These are phyloP conservation scores for Schizotus pectinicornis DNA, from an alignment of 2,888 invertebrate genomes.

Conservation along the genomic window DNA sequence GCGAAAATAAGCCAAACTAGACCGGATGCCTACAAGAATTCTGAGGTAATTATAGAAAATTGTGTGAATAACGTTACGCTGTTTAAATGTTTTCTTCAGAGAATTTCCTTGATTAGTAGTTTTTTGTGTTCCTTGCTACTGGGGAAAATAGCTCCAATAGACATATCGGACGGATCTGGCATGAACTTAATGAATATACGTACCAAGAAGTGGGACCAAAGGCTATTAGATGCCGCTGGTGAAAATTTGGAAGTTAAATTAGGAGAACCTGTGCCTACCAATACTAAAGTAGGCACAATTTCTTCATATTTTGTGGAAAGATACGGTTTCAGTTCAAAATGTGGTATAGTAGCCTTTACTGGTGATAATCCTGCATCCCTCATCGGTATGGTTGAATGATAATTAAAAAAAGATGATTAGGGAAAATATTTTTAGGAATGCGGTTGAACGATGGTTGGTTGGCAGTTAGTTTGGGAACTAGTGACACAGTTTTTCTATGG, in stretches of 20 bases:
- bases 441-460: slow-evolving; percentile 80
- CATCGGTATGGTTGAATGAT: slow-evolving; percentile 64
- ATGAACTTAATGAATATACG: slow-evolving; percentile 93
- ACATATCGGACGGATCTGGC: slow-evolving; percentile 91
- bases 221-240: slow-evolving; percentile 78
- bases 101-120: slow-evolving; percentile 92
- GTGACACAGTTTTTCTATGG: slow-evolving; percentile 89
- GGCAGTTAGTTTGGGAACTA: slow-evolving; percentile 90
- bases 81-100: too few relatives aligned
- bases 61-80: too few relatives aligned
- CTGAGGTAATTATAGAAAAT: too few relatives aligned
- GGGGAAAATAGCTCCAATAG: slow-evolving; percentile 89
- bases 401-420: neutral
- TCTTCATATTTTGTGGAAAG: slow-evolving; percentile 82
- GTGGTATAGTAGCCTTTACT: slow-evolving; percentile 86
- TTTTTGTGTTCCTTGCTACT: slow-evolving; percentile 89
- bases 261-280: slow-evolving; percentile 75
- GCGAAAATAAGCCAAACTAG: slow-evolving; percentile 81
- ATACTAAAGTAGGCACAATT: slow-evolving; percentile 73
- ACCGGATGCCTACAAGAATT: slow-evolving; percentile 72
- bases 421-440: slow-evolving; percentile 66
- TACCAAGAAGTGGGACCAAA: slow-evolving; percentile 76
- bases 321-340: slow-evolving; percentile 82
- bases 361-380: slow-evolving; percentile 94
- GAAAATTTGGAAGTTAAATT: slow-evolving; percentile 76